Evolutionary conservation across 23 tunicate genomes (phyloP).

Genomic region (Styela plicata): DNA sequence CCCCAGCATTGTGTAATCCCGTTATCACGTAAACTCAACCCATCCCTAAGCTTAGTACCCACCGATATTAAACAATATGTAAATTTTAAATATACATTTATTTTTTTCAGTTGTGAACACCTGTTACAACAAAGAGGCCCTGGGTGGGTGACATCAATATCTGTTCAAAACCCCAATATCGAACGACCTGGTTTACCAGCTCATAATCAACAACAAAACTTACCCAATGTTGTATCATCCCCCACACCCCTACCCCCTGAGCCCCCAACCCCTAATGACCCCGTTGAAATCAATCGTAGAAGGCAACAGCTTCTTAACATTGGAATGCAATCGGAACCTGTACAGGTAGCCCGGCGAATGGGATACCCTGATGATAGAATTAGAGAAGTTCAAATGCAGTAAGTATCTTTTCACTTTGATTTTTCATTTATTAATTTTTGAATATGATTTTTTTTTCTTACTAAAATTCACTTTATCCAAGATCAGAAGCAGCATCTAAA

Average conservation of each 20-base stretch:
- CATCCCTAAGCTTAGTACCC: no score
- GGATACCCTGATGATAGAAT: constrained; percentile 11
- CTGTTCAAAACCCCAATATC: not conserved
- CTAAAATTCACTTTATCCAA: no score
- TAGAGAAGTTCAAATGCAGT: constrained; percentile 7
- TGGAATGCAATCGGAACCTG: constrained; percentile 7
- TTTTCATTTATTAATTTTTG: not conserved
- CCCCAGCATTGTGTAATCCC: no score
- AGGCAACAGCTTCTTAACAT: constrained; percentile 2
- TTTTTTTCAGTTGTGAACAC: constrained; percentile 16
- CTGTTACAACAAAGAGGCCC: constrained; percentile 19
- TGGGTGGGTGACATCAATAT: constrained; percentile 2
- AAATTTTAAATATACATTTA: no score
- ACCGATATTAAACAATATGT: no score
- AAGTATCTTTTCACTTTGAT: constrained; percentile 7
- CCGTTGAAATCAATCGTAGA: not conserved
- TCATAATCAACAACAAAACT: not conserved
- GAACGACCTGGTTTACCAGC: not conserved
- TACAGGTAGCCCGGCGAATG: not conserved
- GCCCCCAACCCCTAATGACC: not conserved
- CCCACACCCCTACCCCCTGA: constrained; percentile 1
- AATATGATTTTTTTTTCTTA: no score
- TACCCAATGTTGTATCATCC: not conserved
- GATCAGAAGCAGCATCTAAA: no score
- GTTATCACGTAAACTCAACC: no score